These are phyloP conservation scores for Drosophila guanche DNA, from an alignment of 1,140 invertebrate species.

Conservation along the genomic window DNA sequence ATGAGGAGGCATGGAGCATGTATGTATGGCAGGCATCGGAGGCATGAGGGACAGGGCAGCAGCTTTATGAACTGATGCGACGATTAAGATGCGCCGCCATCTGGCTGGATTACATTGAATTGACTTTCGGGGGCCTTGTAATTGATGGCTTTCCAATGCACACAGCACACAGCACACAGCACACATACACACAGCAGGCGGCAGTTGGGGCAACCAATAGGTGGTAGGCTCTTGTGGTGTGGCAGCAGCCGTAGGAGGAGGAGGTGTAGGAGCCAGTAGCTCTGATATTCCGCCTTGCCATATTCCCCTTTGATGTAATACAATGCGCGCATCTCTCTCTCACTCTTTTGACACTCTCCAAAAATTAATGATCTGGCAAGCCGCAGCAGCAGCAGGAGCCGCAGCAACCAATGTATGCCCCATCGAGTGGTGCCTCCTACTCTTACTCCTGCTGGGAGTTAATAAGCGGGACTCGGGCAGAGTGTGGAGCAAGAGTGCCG, in stretches of 20 bases:
- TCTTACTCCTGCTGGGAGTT: conserved; percentile 22
- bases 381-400: conserved; percentile 41
- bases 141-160: conserved; percentile 61
- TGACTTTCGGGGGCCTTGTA: conserved; percentile 55
- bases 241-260: background rate
- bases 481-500: too few relatives aligned
- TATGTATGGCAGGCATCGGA: too few relatives aligned
- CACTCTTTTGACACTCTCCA: conserved; percentile 50
- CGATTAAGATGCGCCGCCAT: conserved; percentile 62
- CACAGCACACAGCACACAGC: conserved; percentile 4
- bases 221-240: background rate
- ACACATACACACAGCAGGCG: too few relatives aligned
- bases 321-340: conserved; percentile 47
- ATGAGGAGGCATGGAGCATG: background rate
- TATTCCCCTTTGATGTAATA: conserved; percentile 48
- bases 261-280: background rate
- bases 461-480: conserved; percentile 23
- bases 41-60: background rate
- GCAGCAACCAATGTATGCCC: conserved; percentile 7
- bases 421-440: conserved; percentile 26
- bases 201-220: background rate
- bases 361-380: conserved; percentile 73
- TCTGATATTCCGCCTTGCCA: conserved; percentile 13
- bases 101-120: conserved; percentile 63
- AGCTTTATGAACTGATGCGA: conserved; percentile 7